Evolutionary conservation across 35 echinoderm and acorn worm species (phyloP).

Genomic region (Anneissia japonica): DNA sequence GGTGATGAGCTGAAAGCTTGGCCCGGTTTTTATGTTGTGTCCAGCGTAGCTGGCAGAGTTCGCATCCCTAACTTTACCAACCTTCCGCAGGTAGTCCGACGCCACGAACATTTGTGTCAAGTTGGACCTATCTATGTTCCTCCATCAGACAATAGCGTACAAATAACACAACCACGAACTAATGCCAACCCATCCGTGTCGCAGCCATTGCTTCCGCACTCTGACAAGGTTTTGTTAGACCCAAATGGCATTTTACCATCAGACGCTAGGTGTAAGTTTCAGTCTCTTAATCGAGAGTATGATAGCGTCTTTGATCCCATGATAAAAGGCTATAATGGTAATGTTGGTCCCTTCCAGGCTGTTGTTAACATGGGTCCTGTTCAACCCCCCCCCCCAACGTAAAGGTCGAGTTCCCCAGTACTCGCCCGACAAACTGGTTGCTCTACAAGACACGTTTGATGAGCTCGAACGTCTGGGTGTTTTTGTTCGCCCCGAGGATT

Average conservation of each 20-base stretch:
- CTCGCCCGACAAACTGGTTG: constrained; percentile 2
- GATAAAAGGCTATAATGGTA: constrained; percentile 41
- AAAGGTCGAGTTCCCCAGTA: constrained; percentile 39
- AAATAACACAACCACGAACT: too few relatives aligned
- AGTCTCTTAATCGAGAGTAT: constrained; percentile 5
- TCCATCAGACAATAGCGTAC: not conserved
- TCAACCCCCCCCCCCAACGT: constrained; percentile 34
- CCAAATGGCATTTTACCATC: constrained; percentile 7
- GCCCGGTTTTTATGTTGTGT: not conserved
- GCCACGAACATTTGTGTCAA: constrained; percentile 14
- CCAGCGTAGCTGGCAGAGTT: constrained; percentile 12
- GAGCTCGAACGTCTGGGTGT: constrained; percentile 40
- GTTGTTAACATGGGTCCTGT: constrained; percentile 51
- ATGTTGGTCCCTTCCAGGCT: constrained; percentile 28
- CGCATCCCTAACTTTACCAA: constrained; percentile 3
- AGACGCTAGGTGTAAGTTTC: not conserved
- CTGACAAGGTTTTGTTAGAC: not conserved
- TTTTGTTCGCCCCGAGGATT: constrained; percentile 41
- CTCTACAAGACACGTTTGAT: constrained; percentile 41
- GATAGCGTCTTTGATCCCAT: constrained; percentile 29
- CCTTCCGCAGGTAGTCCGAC: not conserved
- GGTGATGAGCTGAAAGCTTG: not conserved
- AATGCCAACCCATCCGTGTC: not conserved
- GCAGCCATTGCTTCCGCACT: not conserved
- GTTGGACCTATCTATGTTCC: not conserved